phyloP scores from a whole-genome alignment of 2,113 vertebrate genomes.

The Pseudorhombus dupliciocellatus region DNA sequence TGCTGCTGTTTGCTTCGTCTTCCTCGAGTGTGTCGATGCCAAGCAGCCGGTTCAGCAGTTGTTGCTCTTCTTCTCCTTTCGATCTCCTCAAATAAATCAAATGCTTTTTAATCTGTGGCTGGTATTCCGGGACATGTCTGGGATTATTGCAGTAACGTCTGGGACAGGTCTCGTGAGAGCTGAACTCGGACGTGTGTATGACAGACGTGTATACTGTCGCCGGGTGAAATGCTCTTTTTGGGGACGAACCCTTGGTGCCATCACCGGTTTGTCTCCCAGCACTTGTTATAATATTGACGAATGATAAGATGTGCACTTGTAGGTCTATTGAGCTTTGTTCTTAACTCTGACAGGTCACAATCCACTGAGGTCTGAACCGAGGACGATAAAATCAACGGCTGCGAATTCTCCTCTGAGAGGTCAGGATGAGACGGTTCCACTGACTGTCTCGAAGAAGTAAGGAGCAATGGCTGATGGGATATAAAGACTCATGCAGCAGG shows the following conservation, averaged over 20 bases:
- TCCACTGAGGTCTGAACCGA: constrained; percentile 1
- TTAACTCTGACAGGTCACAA: not conserved
- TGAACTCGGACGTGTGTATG: not conserved
- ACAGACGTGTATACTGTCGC: not conserved
- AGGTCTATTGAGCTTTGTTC: not conserved
- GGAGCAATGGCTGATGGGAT: not conserved
- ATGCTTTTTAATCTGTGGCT: not conserved
- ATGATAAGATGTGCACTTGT: constrained; percentile 6
- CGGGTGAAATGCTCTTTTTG: not conserved
- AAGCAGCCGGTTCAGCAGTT: not conserved
- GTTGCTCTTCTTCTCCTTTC: not conserved
- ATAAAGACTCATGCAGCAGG: not conserved
- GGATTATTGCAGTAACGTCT: not conserved
- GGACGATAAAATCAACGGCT: not conserved
- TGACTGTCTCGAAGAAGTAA: not conserved
- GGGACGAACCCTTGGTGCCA: not conserved
- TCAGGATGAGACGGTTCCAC: not conserved
- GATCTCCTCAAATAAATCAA: not conserved
- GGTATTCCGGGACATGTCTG: not conserved
- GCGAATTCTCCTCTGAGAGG: not conserved
- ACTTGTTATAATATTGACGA: constrained; percentile 21
- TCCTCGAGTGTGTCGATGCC: not conserved
- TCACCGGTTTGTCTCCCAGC: not conserved
- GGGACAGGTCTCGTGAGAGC: not conserved
- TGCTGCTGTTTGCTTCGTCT: not conserved